Percentiles rank a stretch among this genome's conserved stretches.
These are phyloP conservation scores for Symphodus melops DNA, from an alignment of 2,113 vertebrate species.

Conservation along the genomic window DNA sequence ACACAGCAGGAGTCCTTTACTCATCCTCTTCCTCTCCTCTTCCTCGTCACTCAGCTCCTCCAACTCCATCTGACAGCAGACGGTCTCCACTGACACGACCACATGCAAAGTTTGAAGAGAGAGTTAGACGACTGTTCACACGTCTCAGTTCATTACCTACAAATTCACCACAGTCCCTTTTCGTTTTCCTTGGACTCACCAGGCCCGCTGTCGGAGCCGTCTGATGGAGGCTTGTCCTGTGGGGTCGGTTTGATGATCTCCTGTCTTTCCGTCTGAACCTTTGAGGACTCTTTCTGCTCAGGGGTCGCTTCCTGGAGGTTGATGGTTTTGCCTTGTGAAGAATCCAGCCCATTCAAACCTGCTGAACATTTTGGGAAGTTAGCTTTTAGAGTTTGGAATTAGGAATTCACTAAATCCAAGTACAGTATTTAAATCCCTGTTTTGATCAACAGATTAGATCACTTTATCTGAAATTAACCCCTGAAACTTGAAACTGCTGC, in stretches of 20 bases:
- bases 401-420: too few species aligned
- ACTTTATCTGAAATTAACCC: too few species aligned
- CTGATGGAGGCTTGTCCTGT: constrained; percentile 53
- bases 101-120: not conserved
- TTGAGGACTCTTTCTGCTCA: not conserved
- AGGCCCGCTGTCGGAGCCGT: not conserved
- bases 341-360: constrained; percentile 5
- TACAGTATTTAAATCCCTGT: too few species aligned
- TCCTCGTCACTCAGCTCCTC: constrained; percentile 38
- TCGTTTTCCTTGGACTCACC: constrained; percentile 62
- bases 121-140: not conserved
- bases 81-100: not conserved
- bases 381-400: too few species aligned
- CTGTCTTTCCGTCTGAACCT: not conserved
- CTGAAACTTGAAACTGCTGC: too few species aligned
- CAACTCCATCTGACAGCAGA: constrained; percentile 35
- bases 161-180: not conserved
- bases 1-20: constrained; percentile 91
- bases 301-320: not conserved
- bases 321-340: not conserved
- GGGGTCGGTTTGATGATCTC: constrained; percentile 16
- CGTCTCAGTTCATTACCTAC: not conserved
- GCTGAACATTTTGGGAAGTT: not conserved
- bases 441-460: too few species aligned
- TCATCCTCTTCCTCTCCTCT: constrained; percentile 69